Base-by-base conservation (phyloP, 2,888 invertebrate genomes). In the Tanypteryx hageni region DNA sequence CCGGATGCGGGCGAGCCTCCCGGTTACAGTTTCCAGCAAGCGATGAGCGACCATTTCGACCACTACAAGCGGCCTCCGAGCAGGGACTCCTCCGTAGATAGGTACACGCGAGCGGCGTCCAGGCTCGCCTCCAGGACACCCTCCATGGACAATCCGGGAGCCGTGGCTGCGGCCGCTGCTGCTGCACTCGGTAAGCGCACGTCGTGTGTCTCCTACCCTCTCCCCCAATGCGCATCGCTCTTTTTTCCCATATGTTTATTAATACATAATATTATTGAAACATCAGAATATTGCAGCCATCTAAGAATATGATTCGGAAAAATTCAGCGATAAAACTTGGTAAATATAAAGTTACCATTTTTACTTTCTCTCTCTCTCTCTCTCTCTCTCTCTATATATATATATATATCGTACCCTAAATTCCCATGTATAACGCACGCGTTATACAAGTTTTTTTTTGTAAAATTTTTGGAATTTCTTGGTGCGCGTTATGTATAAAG, bases 1-100 rank as follows among this genome's bases (percentile, higher is more conserved):
- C 84, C 61, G 18, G 92, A 82, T 68, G 92, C 82, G 16, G 44
- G 44, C 44, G 94, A 97, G 95, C 94, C 96, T 96, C 93, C 95
- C 95, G 93, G 94, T 58, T 94, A 94, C 93, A 94, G 94, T 93
- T 94, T 94, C 93, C 95, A 95, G 93, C 95, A 95, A 93, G 96
- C 97, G 16, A 97, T 98, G 94, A 98, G 98, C 94, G 98, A 98
- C 95, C 98, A 98, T 94, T 98, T 98, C 95, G 99, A 99, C 95
- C 99, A 99, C 95, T 99, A 99, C 95, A 98, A 98, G 95, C 96
- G 98, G 95, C 98, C 98, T 92, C 98, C 98, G 0, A 98, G 98
- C 95, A 96, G 98, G 94, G 98, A 98, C 95, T 97, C 97, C 93
- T 98, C 98, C 94, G 97, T 98, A 85, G 98, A 98, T 95, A 96